Percentiles rank a stretch among this genome's conserved stretches.
These are phyloP conservation scores for Ploceus nigricollis DNA, from an alignment of 2,113 vertebrate species.

Conservation along the genomic window DNA sequence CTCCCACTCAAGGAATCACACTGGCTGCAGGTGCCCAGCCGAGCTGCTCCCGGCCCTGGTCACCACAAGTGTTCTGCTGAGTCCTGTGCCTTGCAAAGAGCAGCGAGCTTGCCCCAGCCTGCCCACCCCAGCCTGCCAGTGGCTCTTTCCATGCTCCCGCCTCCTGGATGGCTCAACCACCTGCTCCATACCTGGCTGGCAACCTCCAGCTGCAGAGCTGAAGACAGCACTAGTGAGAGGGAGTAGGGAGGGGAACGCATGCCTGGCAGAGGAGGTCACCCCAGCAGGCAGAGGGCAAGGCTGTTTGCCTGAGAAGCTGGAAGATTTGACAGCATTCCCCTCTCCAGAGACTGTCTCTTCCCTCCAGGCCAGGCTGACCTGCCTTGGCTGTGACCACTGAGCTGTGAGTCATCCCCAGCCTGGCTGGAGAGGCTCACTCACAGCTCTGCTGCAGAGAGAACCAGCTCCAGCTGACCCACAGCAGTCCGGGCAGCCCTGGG, in stretches of 20 bases:
- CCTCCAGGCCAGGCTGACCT: slow-evolving; percentile 38
- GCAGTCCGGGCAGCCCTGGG: accelerated
- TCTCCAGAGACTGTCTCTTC: not conserved
- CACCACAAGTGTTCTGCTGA: not conserved
- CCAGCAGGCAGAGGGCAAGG: slow-evolving; percentile 10
- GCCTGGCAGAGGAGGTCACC: slow-evolving; percentile 8
- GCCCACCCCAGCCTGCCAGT: not conserved
- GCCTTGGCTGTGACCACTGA: not conserved
- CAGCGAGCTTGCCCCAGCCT: not conserved
- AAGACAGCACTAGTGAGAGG: not conserved
- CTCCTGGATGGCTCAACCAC: not conserved
- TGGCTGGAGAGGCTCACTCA: not conserved
- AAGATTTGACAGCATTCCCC: not conserved
- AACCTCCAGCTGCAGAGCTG: not conserved
- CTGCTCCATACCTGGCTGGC: not conserved
- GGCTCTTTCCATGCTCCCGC: not conserved
- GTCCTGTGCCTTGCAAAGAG: not conserved
- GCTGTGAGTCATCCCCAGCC: slow-evolving; percentile 40
- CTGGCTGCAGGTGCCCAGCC: not conserved
- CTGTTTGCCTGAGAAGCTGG: slow-evolving; percentile 35
- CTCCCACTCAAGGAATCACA: not conserved
- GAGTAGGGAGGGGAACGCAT: not conserved
- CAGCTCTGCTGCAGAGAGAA: not conserved
- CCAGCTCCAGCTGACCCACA: not conserved
- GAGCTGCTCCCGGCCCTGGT: not conserved